Evolutionary conservation across 1,140 invertebrate species (phyloP), one percentile per base, ranked within the genome.

Genomic region (Sinonovacula constricta): DNA sequence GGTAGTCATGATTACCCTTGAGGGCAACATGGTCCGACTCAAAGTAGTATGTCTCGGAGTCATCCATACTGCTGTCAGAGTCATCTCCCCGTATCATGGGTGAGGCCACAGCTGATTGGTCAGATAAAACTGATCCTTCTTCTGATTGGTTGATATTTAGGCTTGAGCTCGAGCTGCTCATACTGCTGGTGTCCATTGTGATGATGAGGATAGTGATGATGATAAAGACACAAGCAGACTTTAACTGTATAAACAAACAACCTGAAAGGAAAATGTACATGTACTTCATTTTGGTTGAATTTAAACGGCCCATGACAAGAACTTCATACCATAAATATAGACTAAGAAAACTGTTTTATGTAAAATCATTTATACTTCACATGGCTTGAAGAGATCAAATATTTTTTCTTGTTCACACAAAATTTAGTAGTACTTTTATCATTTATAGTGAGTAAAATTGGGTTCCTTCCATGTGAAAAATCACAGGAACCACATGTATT

Each of bases 11-110:
- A 87, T 98, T 98, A 4, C 94, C 94, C 85, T 95, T 95, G 34
- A 98, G 90, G 12, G 96, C 96, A 78, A 97, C 90, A 87, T 96
- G 95, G 90, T 97, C 97, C 0, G 95, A 95, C 92, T 98, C 96
- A 91, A 98, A 98, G 85, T 94, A 95, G 91, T 96, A 97, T n/a
- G 83, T 81, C 39, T 88, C 82, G 30, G 69, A 68, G n/a, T 83
- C 78, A 30, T 83, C 81, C n/a, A 68, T 70, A 54, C 26, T 28
- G 45, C 36, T 79, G 14, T 82, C 70, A 22, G 60, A 75, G 51
- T 75, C 51, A 31, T 53, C 62, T 2, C 36, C 72, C 49, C 53
- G 56, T 30, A 45, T 33, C n/a, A 12, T 66, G n/a, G 54, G 63
- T 31, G 51, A 51, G 24, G 14, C 14, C 3, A 36, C 24, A 5